phyloP scores from a whole-genome alignment of 1,140 invertebrate genomes.

The Drosophila quadrilineata region DNA sequence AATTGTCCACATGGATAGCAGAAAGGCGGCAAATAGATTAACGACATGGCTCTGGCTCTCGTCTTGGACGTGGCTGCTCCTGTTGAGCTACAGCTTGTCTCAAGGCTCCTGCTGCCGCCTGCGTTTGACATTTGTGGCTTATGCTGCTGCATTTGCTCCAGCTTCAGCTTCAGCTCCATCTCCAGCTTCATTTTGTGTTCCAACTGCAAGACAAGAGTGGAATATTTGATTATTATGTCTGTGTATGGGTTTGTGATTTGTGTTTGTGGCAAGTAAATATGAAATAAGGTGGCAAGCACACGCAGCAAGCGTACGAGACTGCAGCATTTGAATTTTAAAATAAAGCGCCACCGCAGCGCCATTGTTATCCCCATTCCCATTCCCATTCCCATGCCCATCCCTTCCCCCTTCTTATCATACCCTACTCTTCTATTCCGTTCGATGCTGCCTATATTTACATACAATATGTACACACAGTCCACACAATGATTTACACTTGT shows the following conservation, averaged over 20 bases:
- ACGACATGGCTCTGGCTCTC: slow-evolving; percentile 74
- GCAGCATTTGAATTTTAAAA: slow-evolving; percentile 71
- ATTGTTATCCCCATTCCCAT: not conserved
- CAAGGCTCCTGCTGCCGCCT: slow-evolving; percentile 20
- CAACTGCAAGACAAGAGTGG: slow-evolving; percentile 67
- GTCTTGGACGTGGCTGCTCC: slow-evolving; percentile 53
- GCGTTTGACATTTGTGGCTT: slow-evolving; percentile 36
- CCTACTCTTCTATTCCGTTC: not conserved
- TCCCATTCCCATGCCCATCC: no score
- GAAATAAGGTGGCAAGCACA: slow-evolving; percentile 60
- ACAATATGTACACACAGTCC: slow-evolving; percentile 7
- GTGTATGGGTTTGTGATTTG: not conserved
- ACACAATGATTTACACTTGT: not conserved
- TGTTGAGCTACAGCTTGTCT: slow-evolving; percentile 19
- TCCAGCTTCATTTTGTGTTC: slow-evolving; percentile 58
- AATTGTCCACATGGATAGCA: slow-evolving; percentile 75
- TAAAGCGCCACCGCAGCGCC: slow-evolving; percentile 54
- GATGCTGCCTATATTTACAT: slow-evolving; percentile 26
- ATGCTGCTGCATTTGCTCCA: slow-evolving; percentile 20
- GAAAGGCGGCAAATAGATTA: slow-evolving; percentile 81
- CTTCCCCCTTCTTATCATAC: no score
- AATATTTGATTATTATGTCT: slow-evolving; percentile 70
- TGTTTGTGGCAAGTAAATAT: slow-evolving; percentile 57
- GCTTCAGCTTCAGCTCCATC: slow-evolving; percentile 30
- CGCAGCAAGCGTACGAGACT: slow-evolving; percentile 20